Evolutionary conservation across 2,797 vertebrate species (phyloP).

Genomic region (Syndactyla subalaris): DNA sequence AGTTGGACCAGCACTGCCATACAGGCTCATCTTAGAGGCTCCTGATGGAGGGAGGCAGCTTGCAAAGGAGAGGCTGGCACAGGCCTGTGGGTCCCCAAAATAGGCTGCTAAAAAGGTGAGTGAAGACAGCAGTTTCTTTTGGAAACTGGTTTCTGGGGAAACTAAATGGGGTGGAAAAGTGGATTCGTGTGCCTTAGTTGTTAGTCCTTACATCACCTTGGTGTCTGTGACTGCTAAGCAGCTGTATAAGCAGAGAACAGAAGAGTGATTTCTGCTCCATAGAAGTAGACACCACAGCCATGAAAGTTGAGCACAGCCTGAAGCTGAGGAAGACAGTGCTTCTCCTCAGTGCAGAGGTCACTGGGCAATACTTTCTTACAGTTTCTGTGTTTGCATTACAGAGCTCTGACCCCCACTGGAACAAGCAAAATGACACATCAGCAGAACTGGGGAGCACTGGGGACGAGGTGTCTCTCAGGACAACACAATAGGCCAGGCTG

Average conservation of each 20-base stretch:
- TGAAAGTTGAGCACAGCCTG: not conserved
- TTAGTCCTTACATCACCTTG: not conserved
- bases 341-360: accelerated
- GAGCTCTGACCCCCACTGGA: not conserved
- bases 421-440: not conserved
- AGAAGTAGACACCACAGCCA: not conserved
- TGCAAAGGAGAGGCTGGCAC: not conserved
- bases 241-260: not conserved
- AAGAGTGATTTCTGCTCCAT: not conserved
- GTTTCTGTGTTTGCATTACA: not conserved
- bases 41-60: not conserved
- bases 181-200: not conserved
- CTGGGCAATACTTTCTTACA: not conserved
- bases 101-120: not conserved
- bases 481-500: not conserved
- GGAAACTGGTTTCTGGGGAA: not conserved
- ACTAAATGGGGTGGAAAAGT: not conserved
- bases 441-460: not conserved
- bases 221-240: not conserved
- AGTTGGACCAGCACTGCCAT: not conserved
- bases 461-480: not conserved
- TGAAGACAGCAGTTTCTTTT: not conserved
- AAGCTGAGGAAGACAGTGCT: not conserved
- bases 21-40: not conserved
- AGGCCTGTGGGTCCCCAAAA: not conserved